A percentile compares a stretch with the other conserved stretches of the same genome.
phyloP scores from a whole-genome alignment of 1,140 invertebrate species.

The Pararge aegeria region DNA sequence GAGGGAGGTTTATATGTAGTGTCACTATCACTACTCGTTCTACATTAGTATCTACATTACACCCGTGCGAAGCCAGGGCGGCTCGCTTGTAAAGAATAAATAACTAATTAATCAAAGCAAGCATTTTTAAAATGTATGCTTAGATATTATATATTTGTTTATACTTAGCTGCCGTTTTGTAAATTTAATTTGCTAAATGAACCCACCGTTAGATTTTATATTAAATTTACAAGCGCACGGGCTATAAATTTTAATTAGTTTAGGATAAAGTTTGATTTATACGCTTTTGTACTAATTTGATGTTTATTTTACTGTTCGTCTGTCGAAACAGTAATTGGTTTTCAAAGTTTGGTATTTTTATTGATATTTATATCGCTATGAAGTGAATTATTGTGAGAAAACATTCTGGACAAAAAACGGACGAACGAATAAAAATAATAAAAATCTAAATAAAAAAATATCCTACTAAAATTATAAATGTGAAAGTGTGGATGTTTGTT shows the following conservation, averaged over 20 bases:
- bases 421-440: no score
- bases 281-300: neutral
- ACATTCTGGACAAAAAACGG: no score
- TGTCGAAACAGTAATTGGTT: conserved; percentile 4
- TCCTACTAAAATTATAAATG: no score
- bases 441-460: no score
- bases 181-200: conserved; percentile 21
- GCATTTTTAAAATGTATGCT: neutral
- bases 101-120: no score
- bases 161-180: neutral
- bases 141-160: neutral
- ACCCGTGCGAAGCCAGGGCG: no score
- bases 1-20: no score
- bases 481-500: no score
- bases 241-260: conserved; percentile 21
- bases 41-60: no score
- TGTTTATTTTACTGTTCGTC: neutral
- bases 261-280: conserved; percentile 17
- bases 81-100: no score
- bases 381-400: no score
- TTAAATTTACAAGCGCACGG: neutral
- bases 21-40: no score
- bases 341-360: neutral
- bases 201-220: conserved; percentile 11
- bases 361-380: neutral